phyloP scores from a whole-genome alignment of 1,140 invertebrate genomes.

The Aphidius gifuensis region DNA sequence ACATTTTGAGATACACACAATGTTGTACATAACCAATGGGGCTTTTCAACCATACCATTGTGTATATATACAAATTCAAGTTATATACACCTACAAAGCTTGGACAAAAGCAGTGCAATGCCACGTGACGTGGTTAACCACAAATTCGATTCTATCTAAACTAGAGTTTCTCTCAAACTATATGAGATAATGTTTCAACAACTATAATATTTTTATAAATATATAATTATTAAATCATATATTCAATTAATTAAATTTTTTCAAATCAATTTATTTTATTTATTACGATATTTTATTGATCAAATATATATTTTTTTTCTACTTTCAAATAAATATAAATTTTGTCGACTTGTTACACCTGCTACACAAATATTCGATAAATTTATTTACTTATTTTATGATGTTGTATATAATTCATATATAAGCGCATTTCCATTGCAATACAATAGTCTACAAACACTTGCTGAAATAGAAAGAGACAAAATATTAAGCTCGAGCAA shows the following conservation, averaged over 20 bases:
- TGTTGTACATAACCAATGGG: background rate
- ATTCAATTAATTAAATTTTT: too few species aligned
- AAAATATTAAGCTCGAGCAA: background rate
- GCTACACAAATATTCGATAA: slow-evolving; percentile 18
- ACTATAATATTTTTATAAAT: too few species aligned
- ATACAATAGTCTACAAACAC: slow-evolving; percentile 21
- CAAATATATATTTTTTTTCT: too few species aligned
- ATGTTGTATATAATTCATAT: background rate
- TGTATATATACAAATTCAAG: slow-evolving; percentile 25
- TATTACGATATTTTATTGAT: too few species aligned
- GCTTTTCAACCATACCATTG: too few species aligned
- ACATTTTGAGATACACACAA: too few species aligned
- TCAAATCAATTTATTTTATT: too few species aligned
- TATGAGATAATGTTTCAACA: too few species aligned
- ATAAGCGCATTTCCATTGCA: slow-evolving; percentile 22
- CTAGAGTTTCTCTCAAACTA: background rate
- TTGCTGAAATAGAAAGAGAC: background rate
- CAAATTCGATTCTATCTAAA: slow-evolving; percentile 34
- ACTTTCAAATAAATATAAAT: too few species aligned
- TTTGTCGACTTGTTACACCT: slow-evolving; percentile 23
- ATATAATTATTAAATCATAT: background rate
- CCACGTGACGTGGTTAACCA: slow-evolving; percentile 36
- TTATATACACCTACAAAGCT: slow-evolving; percentile 28
- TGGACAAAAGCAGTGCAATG: slow-evolving; percentile 19
- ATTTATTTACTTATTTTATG: too few species aligned